Percentiles rank a stretch among this genome's conserved stretches.
Conservation (phyloP, 2,797 vertebrate species). For the Gallinago stenura region DNA sequence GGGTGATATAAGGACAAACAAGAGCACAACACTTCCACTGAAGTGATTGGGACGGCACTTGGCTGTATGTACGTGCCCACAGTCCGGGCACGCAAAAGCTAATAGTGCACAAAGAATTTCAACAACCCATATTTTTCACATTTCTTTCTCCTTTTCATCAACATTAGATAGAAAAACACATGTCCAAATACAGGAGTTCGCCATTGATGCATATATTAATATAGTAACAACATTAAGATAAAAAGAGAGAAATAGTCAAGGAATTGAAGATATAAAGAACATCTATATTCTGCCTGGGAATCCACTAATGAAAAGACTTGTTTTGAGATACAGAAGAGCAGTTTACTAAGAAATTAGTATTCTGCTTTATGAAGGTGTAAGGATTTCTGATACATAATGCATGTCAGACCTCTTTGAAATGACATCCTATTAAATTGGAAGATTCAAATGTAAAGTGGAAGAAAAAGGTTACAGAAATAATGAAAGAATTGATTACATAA, state of each 20-base stretch:
- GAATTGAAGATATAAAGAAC: neutral
- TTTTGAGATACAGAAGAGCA: slow-evolving; percentile 32
- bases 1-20: neutral
- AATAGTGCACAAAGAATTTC: neutral
- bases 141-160: neutral
- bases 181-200: neutral
- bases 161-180: neutral
- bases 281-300: neutral
- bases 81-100: neutral
- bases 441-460: slow-evolving; percentile 57
- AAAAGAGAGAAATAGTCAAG: neutral
- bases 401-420: slow-evolving; percentile 43
- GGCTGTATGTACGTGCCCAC: neutral
- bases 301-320: neutral
- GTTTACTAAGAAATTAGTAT: slow-evolving; percentile 64
- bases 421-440: slow-evolving; percentile 51
- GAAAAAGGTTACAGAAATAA: slow-evolving; percentile 68
- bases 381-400: slow-evolving; percentile 63
- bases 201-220: neutral
- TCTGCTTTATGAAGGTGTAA: slow-evolving; percentile 38
- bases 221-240: neutral
- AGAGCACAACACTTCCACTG: neutral
- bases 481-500: slow-evolving; percentile 66
- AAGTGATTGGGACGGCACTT: fast-evolving
- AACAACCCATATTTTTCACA: neutral